Conservation (phyloP, 2,888 invertebrate species). For the Rapana venosa region DNA sequence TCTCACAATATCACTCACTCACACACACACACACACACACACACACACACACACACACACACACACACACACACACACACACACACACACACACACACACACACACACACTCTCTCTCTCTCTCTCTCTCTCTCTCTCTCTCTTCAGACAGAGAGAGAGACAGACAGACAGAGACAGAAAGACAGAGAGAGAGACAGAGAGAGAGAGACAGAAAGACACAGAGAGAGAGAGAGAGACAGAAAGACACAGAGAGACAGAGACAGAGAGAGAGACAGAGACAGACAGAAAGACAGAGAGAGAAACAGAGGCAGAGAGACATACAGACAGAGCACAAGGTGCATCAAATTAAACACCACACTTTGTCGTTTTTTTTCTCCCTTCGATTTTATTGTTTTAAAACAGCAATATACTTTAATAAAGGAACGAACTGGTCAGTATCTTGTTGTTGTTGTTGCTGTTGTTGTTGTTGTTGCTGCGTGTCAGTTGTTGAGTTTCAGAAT, state of each 20-base stretch:
- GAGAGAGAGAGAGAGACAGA: slow-evolving; percentile 18
- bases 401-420: neutral
- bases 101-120: neutral
- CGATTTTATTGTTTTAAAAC: neutral
- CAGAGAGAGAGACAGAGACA: neutral
- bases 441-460: neutral
- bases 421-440: too few species aligned
- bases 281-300: neutral
- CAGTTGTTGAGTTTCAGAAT: neutral
- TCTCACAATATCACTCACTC: neutral
- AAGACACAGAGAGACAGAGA: neutral
- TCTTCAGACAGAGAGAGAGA: neutral
- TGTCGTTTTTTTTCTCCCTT: neutral
- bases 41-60: neutral
- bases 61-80: neutral
- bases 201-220: neutral
- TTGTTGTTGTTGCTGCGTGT: neutral
- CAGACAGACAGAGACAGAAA: neutral
- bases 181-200: neutral
- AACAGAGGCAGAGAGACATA: neutral
- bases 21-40: neutral
- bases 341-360: neutral
- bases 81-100: neutral
- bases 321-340: neutral
- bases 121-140: too few species aligned